Base-by-base conservation (phyloP, 1,140 invertebrate species). In the Drosophila paulistorum region DNA sequence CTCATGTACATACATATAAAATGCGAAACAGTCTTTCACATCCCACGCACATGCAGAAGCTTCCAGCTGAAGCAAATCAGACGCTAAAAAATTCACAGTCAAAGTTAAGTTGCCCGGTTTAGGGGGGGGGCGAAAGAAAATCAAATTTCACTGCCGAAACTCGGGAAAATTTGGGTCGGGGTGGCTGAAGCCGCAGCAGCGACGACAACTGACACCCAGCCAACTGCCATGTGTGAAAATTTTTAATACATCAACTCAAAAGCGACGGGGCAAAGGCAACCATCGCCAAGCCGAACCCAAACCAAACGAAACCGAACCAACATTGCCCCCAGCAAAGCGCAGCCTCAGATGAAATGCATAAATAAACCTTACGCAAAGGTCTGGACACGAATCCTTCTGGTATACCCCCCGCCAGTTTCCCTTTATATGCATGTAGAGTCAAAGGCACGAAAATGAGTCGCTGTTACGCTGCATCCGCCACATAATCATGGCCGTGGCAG, bases 211-310 rank as follows among this genome's bases (percentile, higher is more conserved):
- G 74, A 77, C 63, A 20, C 69, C 63, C 74, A 69, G 65, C 69
- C 79, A 89, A 80, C 80, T 87, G 83, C 83, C 83, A 87, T 89
- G 83, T 87, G 84, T 80, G 80, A 87, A 87, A 77, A 84, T 89
- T 89, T 87, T 87, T 87, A 87, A 87, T 87, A 87, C 74, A 87
- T 87, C 83, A 87, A 89, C 83, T 89, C 79, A 89, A 87, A 87
- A 66, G 74, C 73, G 77, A 69, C 65, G 71, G 72, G 64, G 45
- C 65, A 58, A 42, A 42, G 60, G 58, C 68, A 37, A 35, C 6
- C 33, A 9, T 7, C 1, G 9, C 7, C 35, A 37, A 37, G 30
- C 35, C 35, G 7, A 37, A 10, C 35, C 35, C 35, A 37, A 39
- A 13, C 37, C 37, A 13, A 39, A 13, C 37, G 48, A 66, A 42